These are phyloP conservation scores for Bellardia pandia DNA, from an alignment of 2,888 invertebrate species.

Conservation along the genomic window DNA sequence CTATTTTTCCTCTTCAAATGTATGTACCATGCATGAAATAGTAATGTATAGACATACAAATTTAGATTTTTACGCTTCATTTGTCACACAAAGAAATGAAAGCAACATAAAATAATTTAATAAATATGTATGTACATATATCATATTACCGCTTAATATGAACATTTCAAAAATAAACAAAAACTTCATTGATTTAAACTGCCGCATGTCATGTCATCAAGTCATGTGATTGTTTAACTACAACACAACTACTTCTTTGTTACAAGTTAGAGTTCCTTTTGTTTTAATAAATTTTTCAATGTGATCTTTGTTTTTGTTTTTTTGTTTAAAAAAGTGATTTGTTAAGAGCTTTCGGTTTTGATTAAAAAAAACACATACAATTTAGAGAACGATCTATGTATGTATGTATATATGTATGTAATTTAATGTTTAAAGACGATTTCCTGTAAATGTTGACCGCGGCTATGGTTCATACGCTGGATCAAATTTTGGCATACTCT, in stretches of 20 bases:
- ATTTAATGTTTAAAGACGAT: too few species aligned
- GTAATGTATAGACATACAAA: background rate
- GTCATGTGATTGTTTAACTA: conserved; percentile 39
- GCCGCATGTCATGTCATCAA: conserved; percentile 48
- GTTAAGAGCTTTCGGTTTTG: too few species aligned
- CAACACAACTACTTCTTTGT: conserved; percentile 20
- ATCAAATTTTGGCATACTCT: too few species aligned
- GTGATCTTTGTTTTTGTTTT: conserved; percentile 14
- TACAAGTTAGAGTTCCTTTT: conserved; percentile 18
- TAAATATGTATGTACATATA: background rate
- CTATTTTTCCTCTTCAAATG: background rate
- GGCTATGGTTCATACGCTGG: too few species aligned
- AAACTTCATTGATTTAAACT: conserved; percentile 45
- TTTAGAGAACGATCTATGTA: too few species aligned
- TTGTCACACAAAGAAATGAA: conserved; percentile 13
- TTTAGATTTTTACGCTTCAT: conserved; percentile 22
- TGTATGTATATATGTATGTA: too few species aligned
- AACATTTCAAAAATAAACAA: conserved; percentile 22
- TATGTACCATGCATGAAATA: background rate
- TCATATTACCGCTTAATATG: conserved; percentile 32
- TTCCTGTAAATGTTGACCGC: too few species aligned
- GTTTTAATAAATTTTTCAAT: conserved; percentile 55
- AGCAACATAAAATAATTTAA: background rate
- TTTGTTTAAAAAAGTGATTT: too few species aligned
- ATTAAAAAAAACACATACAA: too few species aligned